Conservation (phyloP, 1,140 invertebrate genomes). For the Meloidogyne exigua region DNA sequence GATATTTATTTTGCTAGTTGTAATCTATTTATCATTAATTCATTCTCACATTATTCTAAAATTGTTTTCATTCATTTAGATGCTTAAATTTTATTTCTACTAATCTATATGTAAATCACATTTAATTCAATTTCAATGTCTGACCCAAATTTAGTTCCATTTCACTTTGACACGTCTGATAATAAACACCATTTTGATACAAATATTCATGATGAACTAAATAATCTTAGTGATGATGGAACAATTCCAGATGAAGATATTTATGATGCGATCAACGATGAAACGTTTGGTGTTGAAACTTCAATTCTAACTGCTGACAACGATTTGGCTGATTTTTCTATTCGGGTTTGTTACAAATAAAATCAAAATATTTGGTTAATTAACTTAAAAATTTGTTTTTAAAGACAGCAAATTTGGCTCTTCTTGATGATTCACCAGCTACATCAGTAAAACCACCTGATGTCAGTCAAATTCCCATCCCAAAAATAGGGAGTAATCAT, state of each 20-base stretch:
- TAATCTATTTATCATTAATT: too few species aligned
- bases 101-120: neutral
- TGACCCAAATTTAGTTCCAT: neutral
- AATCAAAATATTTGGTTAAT: slow-evolving; percentile 1
- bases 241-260: slow-evolving; percentile 45
- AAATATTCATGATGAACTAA: neutral
- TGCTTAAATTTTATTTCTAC: neutral
- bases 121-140: neutral
- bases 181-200: neutral
- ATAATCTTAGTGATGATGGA: slow-evolving; percentile 1
- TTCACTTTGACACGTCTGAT: neutral
- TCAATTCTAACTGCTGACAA: slow-evolving; percentile 13
- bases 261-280: slow-evolving; percentile 55
- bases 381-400: slow-evolving; percentile 8
- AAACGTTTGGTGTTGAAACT: slow-evolving; percentile 40
- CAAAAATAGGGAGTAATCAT: slow-evolving; percentile 13
- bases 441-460: slow-evolving; percentile 12
- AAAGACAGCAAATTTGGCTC: slow-evolving; percentile 25
- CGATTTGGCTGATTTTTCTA: slow-evolving; percentile 41
- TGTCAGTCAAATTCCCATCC: slow-evolving; percentile 31
- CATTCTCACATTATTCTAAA: too few species aligned
- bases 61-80: neutral
- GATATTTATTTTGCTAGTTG: too few species aligned
- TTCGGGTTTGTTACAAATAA: slow-evolving; percentile 26
- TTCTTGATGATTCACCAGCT: slow-evolving; percentile 21